Conservation (phyloP, 1,140 invertebrate genomes). For the Agrypnia vestita region DNA sequence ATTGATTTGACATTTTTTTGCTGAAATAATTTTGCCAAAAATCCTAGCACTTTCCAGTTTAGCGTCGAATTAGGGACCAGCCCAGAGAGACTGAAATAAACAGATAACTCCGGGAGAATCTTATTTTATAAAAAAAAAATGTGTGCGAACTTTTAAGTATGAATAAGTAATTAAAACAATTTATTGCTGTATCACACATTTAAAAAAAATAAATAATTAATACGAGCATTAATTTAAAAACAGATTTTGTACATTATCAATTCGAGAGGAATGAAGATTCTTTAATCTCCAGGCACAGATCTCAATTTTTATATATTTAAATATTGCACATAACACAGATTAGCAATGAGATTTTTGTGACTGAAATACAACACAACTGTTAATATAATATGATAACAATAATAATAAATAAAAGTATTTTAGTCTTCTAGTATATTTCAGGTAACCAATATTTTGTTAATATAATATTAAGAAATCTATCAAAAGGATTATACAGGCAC, state of each 20-base stretch:
- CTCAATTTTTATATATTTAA: too few relatives aligned
- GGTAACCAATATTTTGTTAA: slow-evolving; percentile 24
- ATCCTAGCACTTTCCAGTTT: too few relatives aligned
- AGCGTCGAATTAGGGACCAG: too few relatives aligned
- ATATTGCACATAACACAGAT: background rate
- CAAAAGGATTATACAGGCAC: slow-evolving; percentile 36
- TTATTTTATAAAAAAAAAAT: too few relatives aligned
- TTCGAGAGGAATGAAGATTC: too few relatives aligned
- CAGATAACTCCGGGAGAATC: too few relatives aligned
- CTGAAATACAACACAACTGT: background rate
- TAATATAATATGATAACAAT: background rate
- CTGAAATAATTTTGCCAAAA: too few relatives aligned
- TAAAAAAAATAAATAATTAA: slow-evolving; percentile 3
- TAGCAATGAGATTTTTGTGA: background rate
- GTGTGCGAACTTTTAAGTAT: background rate
- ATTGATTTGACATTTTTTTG: too few relatives aligned
- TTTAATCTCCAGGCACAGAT: too few relatives aligned
- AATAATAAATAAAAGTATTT: slow-evolving; percentile 19
- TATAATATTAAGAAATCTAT: slow-evolving; percentile 9
- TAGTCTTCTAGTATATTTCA: slow-evolving; percentile 32
- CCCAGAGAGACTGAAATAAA: too few relatives aligned
- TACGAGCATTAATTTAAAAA: background rate
- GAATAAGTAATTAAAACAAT: background rate
- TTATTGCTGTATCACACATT: too few relatives aligned
- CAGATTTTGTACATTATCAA: slow-evolving; percentile 5